These are phyloP conservation scores for Invenusta paracnida DNA, from an alignment of 2,888 invertebrate genomes.

Conservation along the genomic window DNA sequence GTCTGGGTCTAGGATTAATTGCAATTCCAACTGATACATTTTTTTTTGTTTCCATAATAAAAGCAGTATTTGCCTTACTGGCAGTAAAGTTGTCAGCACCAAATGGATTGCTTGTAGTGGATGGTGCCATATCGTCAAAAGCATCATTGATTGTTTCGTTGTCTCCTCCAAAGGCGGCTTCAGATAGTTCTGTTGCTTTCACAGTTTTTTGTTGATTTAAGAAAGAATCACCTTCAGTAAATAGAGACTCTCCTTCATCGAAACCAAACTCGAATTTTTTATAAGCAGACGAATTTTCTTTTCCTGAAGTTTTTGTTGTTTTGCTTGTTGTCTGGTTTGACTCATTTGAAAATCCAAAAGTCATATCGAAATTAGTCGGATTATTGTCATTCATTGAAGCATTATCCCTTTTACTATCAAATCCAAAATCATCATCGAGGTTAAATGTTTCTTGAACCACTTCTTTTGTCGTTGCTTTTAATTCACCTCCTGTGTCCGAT, in stretches of 20 bases:
- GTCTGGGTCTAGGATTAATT: constrained; percentile 40
- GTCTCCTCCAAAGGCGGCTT: neutral
- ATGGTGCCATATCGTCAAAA: neutral
- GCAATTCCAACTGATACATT: neutral
- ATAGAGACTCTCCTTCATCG: neutral
- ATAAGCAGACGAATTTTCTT: neutral
- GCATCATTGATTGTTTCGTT: neutral
- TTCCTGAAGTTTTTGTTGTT: neutral
- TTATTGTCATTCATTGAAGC: neutral
- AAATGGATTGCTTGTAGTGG: neutral
- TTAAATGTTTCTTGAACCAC: neutral
- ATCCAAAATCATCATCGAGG: neutral
- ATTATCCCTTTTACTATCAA: no score
- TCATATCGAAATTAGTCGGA: neutral
- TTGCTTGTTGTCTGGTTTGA: neutral
- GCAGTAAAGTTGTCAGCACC: constrained; percentile 9
- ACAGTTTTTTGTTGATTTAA: neutral
- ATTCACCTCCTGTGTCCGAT: neutral
- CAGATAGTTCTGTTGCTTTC: constrained; percentile 19
- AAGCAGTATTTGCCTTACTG: neutral
- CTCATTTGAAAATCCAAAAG: neutral
- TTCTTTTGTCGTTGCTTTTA: neutral
- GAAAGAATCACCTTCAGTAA: neutral
- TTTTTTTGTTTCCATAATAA: constrained; percentile 5
- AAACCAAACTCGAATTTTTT: neutral